Evolutionary conservation across 2,888 invertebrate genomes (phyloP).

Genomic region (Gandaritis pyraliata): DNA sequence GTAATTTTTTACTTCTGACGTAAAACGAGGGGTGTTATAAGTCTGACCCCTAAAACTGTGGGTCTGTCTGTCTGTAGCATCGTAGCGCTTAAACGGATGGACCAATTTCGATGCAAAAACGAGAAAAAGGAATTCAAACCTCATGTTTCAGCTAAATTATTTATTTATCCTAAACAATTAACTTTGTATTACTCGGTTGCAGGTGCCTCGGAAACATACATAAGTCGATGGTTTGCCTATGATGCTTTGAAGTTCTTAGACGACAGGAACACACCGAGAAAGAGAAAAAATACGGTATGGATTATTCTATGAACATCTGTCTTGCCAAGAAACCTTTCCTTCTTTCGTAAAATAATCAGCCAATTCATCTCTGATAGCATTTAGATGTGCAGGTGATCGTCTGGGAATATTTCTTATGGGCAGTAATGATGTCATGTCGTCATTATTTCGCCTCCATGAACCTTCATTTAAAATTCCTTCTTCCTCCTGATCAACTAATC

Average conservation of each 20-base stretch:
- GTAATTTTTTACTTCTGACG: too few species aligned
- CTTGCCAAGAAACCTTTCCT: conserved; percentile 40
- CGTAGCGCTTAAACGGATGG: too few species aligned
- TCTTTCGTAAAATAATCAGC: conserved; percentile 40
- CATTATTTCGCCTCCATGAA: conserved; percentile 32
- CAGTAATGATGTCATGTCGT: conserved; percentile 33
- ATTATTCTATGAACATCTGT: conserved; percentile 35
- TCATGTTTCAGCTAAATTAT: too few species aligned
- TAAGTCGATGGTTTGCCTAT: conserved; percentile 41
- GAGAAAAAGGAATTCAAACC: too few species aligned
- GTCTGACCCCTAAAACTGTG: too few species aligned
- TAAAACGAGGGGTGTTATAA: too few species aligned
- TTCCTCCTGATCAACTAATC: conserved; percentile 24
- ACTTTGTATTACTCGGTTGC: conserved; percentile 21
- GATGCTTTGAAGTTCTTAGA: conserved; percentile 39
- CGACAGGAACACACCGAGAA: conserved; percentile 38
- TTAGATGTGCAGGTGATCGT: conserved; percentile 36
- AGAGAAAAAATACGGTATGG: conserved; percentile 33
- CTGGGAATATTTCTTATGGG: conserved; percentile 37
- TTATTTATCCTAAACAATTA: background rate
- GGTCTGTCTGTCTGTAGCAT: too few species aligned
- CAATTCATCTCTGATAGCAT: conserved; percentile 37
- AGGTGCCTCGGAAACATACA: conserved; percentile 39
- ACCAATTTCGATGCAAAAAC: too few species aligned
- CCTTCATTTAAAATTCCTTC: conserved; percentile 29